Percentiles rank a stretch among this genome's conserved stretches.
Evolutionary conservation across 2,888 invertebrate genomes (phyloP).

Genomic region (Caenorhabditis sp.): DNA sequence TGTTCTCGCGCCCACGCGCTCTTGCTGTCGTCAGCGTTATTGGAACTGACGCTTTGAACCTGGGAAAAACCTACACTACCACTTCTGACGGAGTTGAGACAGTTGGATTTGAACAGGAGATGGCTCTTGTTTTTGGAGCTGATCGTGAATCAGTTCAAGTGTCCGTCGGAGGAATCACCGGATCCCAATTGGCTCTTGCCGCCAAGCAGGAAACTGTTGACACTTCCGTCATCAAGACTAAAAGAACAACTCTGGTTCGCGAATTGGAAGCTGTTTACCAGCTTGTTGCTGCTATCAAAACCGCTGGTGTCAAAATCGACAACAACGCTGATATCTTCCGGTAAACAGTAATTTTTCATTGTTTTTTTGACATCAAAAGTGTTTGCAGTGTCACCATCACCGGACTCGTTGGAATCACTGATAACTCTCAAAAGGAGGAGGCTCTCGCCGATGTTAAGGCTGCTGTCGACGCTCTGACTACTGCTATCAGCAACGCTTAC

Average conservation of each 20-base stretch:
- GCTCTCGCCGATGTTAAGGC: conserved; percentile 62
- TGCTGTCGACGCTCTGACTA: conserved; percentile 58
- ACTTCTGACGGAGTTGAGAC: conserved; percentile 55
- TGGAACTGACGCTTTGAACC: conserved; percentile 55
- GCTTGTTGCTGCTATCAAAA: conserved; percentile 65
- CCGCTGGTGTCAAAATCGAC: conserved; percentile 58
- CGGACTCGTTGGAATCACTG: conserved; percentile 60
- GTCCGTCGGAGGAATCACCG: conserved; percentile 63
- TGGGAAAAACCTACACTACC: conserved; percentile 54
- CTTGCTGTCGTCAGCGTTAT: conserved; percentile 63
- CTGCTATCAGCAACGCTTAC: conserved; percentile 63
- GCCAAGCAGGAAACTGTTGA: conserved; percentile 62
- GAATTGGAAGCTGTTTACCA: conserved; percentile 68
- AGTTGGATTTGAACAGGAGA: conserved; percentile 60
- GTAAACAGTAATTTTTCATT: background rate
- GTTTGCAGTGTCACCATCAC: conserved; percentile 57
- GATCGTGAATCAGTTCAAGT: conserved; percentile 68
- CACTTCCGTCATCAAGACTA: conserved; percentile 63
- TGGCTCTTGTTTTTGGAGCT: conserved; percentile 66
- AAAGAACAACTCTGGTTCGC: conserved; percentile 43
- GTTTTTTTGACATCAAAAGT: background rate
- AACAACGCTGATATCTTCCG: conserved; percentile 69
- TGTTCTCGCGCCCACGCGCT: conserved; percentile 70
- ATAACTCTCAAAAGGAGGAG: conserved; percentile 39
- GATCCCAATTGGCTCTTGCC: conserved; percentile 62